These are phyloP conservation scores for Hylaea fasciaria DNA, from an alignment of 2,888 invertebrate genomes.

Conservation along the genomic window DNA sequence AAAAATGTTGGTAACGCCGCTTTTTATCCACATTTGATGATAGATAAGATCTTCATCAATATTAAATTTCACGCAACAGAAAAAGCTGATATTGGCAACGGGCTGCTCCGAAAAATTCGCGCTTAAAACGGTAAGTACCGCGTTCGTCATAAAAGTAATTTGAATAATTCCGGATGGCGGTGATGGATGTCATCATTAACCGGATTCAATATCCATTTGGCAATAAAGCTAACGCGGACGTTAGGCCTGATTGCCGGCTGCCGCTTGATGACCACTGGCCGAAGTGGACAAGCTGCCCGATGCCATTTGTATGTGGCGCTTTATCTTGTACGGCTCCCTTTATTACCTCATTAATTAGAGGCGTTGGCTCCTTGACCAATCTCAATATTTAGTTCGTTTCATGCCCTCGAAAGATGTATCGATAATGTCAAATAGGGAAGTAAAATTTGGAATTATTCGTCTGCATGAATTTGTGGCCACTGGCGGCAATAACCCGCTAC, in stretches of 20 bases:
- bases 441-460: too few species aligned
- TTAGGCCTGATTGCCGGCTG: conserved; percentile 20
- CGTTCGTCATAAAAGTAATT: conserved; percentile 41
- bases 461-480: too few species aligned
- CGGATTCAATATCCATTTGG: conserved; percentile 35
- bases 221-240: conserved; percentile 23
- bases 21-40: conserved; percentile 12
- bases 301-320: conserved; percentile 3
- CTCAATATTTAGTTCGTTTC: too few species aligned
- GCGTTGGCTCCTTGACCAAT: background rate
- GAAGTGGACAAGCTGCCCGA: background rate
- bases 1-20: too few species aligned
- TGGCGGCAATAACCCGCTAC: too few species aligned
- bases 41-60: conserved; percentile 27
- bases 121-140: conserved; percentile 38
- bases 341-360: background rate
- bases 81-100: conserved; percentile 27
- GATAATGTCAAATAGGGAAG: too few species aligned
- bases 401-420: too few species aligned
- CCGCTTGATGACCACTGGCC: conserved; percentile 5
- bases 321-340: background rate
- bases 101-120: conserved; percentile 29
- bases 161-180: conserved; percentile 40
- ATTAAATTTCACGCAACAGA: conserved; percentile 23
- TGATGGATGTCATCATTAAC: conserved; percentile 43